phyloP scores from a whole-genome alignment of 2,888 invertebrate species.

The Sphaerophoria taeniata region DNA sequence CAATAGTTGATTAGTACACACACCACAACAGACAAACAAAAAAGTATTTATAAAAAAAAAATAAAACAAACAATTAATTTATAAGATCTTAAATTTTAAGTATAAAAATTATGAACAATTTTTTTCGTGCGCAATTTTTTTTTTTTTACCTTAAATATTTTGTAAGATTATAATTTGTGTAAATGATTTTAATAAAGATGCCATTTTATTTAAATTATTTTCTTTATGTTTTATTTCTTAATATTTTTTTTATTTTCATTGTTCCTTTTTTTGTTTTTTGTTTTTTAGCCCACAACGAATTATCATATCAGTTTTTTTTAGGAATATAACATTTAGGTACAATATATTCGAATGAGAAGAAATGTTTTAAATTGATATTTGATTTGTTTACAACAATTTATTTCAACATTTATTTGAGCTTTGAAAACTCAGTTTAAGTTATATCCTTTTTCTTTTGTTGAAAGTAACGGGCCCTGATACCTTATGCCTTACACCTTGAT shows the following conservation, averaged over 20 bases:
- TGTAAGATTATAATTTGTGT: slow-evolving; percentile 14
- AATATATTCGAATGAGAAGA: slow-evolving; percentile 14
- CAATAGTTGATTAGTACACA: slow-evolving; percentile 68
- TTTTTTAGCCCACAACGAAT: slow-evolving; percentile 67
- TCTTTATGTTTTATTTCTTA: neutral
- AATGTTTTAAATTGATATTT: no score
- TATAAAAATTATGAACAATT: neutral
- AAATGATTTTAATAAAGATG: slow-evolving; percentile 44
- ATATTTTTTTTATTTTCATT: neutral
- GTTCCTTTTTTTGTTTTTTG: slow-evolving; percentile 21
- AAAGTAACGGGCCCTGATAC: no score
- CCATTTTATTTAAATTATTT: slow-evolving; percentile 25
- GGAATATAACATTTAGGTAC: slow-evolving; percentile 16
- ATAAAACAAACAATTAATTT: slow-evolving; percentile 38
- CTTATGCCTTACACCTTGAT: no score
- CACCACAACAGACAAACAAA: slow-evolving; percentile 21
- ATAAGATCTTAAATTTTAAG: slow-evolving; percentile 39
- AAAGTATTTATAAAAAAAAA: slow-evolving; percentile 34
- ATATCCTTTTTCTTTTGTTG: no score
- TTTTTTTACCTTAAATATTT: slow-evolving; percentile 16
- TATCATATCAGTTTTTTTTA: slow-evolving; percentile 63
- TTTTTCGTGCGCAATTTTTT: slow-evolving; percentile 58
- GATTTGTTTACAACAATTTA: no score
- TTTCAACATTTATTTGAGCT: no score
- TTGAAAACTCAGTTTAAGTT: no score